phyloP scores from a whole-genome alignment of 2,113 vertebrate genomes.

The Apistogramma diplotaenia region DNA sequence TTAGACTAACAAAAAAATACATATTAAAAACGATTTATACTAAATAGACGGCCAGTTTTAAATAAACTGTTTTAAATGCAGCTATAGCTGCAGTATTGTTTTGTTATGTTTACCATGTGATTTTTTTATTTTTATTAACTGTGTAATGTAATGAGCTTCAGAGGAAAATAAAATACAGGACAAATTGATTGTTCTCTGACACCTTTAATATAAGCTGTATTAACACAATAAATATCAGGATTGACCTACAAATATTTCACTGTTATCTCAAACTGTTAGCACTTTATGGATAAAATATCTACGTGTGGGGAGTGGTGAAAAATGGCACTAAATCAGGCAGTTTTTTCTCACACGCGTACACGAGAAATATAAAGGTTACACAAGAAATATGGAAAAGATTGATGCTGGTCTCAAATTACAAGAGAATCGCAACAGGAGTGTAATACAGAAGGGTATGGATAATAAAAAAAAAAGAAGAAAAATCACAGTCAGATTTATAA shows the following conservation, averaged over 20 bases:
- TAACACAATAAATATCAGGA: background rate
- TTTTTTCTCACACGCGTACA: background rate
- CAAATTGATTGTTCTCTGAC: background rate
- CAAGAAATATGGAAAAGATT: background rate
- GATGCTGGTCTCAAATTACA: background rate
- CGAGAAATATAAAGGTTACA: background rate
- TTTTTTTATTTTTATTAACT: background rate
- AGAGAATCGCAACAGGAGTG: background rate
- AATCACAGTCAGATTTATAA: background rate
- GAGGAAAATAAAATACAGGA: background rate
- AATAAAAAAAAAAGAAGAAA: background rate
- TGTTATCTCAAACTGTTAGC: background rate
- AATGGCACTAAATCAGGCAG: constrained; percentile 1
- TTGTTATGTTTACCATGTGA: background rate
- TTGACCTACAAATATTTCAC: constrained; percentile 6
- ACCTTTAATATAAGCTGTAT: constrained; percentile 34
- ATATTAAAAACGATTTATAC: background rate
- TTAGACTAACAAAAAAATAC: background rate
- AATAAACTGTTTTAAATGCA: background rate
- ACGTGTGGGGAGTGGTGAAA: background rate
- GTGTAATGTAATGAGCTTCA: background rate
- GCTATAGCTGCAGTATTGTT: background rate
- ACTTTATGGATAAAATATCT: constrained; percentile 9
- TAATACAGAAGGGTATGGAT: background rate
- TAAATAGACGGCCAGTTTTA: background rate